Evolutionary conservation across 2,888 invertebrate genomes (phyloP).

Genomic region (Synanthedon tipuliformis): DNA sequence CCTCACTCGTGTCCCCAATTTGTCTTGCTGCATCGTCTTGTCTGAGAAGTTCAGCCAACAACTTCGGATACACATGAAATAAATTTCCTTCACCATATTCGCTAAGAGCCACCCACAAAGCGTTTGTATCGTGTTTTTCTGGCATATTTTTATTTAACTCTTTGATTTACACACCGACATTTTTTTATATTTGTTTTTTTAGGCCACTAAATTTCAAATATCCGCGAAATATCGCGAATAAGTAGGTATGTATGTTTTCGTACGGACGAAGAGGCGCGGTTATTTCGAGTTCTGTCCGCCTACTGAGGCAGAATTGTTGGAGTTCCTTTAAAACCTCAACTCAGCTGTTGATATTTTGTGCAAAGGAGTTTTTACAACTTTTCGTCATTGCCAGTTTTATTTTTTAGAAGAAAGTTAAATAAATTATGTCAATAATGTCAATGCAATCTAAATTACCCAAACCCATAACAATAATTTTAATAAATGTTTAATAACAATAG

Average conservation of each 20-base stretch:
- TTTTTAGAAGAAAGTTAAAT: no score
- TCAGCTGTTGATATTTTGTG: no score
- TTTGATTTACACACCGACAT: no score
- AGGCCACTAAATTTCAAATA: background rate
- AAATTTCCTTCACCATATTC: slow-evolving; percentile 70
- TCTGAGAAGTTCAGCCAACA: slow-evolving; percentile 72
- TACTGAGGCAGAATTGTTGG: background rate
- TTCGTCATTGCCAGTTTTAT: no score
- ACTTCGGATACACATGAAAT: slow-evolving; percentile 75
- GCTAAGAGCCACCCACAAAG: slow-evolving; percentile 68
- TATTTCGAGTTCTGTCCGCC: background rate
- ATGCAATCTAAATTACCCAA: no score
- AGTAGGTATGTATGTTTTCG: background rate
- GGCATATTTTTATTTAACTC: slow-evolving; percentile 33
- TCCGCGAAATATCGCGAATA: no score
- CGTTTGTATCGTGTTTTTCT: slow-evolving; percentile 43
- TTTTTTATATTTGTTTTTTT: background rate
- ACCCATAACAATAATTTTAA: no score
- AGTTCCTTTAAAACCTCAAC: no score
- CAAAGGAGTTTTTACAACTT: no score
- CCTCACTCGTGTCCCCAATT: slow-evolving; percentile 51
- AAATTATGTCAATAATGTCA: no score
- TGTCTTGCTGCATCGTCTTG: slow-evolving; percentile 56
- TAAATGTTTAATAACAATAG: no score
- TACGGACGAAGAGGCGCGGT: background rate